Conservation (phyloP, 1,140 invertebrate species). For the Pseudoatta argentina region DNA sequence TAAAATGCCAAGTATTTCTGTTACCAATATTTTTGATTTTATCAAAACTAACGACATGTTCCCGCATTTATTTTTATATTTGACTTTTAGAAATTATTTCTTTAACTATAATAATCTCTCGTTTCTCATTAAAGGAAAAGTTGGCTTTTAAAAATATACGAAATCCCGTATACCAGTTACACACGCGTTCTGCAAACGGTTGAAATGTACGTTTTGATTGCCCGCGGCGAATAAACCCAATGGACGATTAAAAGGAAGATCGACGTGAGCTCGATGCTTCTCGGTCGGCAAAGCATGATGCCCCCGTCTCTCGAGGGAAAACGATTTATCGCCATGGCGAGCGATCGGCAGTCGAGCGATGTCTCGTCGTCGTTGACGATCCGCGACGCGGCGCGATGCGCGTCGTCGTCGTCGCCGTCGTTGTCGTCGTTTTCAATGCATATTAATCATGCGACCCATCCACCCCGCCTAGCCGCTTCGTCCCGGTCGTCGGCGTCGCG, state of each 20-base stretch:
- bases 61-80: neutral
- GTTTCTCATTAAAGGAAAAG: neutral
- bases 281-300: neutral
- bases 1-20: neutral
- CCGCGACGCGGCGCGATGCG: constrained; percentile 43
- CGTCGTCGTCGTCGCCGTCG: constrained; percentile 55
- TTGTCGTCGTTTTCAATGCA: constrained; percentile 76
- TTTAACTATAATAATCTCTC: neutral
- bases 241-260: constrained; percentile 3
- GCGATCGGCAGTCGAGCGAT: constrained; percentile 55
- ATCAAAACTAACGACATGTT: neutral
- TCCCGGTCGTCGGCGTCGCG: constrained; percentile 58
- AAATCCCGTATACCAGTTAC: neutral
- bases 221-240: neutral
- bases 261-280: neutral
- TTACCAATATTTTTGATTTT: constrained; percentile 3
- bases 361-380: constrained; percentile 49
- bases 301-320: neutral
- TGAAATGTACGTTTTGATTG: neutral
- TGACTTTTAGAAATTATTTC: neutral
- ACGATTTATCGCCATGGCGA: constrained; percentile 34
- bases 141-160: neutral
- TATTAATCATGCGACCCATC: constrained; percentile 77
- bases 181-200: neutral
- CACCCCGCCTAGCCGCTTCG: neutral